Evolutionary conservation across 1,140 invertebrate species (phyloP), one percentile per base, ranked within the genome.

Genomic region (Paralvinella palmiformis): DNA sequence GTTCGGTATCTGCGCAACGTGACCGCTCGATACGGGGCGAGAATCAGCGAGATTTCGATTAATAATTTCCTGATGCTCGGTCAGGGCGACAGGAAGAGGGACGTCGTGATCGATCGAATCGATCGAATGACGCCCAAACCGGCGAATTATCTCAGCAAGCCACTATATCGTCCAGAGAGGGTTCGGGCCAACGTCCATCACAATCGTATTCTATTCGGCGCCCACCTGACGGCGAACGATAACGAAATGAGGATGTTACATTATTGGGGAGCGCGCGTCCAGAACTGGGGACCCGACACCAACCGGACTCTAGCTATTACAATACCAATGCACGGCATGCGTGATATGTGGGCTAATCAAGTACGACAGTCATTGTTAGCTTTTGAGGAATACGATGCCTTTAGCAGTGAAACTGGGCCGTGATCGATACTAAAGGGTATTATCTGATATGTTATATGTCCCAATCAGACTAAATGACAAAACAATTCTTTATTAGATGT

Each of bases 251-350:
- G 22, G n/a, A 63, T 63, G 61, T 31, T 63, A 15, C 61, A 63
- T 24, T 63, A 63, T 50, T 63, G 61, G 61, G 61, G 61, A n/a
- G 61, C 48, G 15, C 37, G 61, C 6, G 35, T n/a, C n/a, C 61
- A 63, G 45, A n/a, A 55, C 22, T 63, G 61, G 61, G 61, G 61
- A 22, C 61, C 61, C 17, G 61, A 63, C 50, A 63, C 48, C 17
- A 20, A 22, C 17, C 27, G 55, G 20, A 63, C 50, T 7, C 22
- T 63, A 35, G n/a, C 24, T 31, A 63, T 63, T 29, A 63, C 61
- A 17, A 35, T 27, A 10, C n/a, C 24, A 17, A 57, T 57, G 61
- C 29, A 53, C 36, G n/a, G n/a, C 10, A 63, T 63, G 61, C 20
- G 6, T 10, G 35, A 58, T 5, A 27, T n/a, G 3, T 63, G 61